Evolutionary conservation across 1,140 invertebrate genomes (phyloP).

Genomic region (Caenorhabditis briggsae): DNA sequence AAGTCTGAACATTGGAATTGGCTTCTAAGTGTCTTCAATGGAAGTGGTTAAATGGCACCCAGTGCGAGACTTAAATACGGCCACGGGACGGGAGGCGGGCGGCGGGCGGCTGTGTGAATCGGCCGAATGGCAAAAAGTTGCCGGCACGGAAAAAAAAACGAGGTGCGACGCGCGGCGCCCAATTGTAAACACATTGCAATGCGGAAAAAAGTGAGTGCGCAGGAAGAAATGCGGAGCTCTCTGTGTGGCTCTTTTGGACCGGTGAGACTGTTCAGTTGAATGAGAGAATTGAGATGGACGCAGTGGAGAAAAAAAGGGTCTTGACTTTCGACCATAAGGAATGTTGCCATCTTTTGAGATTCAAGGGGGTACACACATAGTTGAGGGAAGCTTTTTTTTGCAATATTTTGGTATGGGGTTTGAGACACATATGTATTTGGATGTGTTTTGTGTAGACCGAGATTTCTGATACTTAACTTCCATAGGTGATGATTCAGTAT

Average conservation of each 20-base stretch:
- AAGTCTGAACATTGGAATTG: conserved; percentile 57
- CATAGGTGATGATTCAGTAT: no score
- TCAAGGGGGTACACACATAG: neutral
- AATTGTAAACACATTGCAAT: conserved; percentile 45
- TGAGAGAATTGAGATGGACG: neutral
- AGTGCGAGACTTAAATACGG: conserved; percentile 33
- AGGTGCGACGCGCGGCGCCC: conserved; percentile 14
- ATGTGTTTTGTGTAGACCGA: no score
- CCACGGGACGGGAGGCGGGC: conserved; percentile 11
- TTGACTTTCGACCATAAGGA: conserved; percentile 44
- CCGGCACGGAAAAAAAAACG: conserved; percentile 22
- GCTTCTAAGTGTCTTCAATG: conserved; percentile 39
- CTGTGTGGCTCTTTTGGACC: neutral
- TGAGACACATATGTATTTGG: no score
- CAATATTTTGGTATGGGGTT: no score
- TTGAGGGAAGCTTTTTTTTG: neutral
- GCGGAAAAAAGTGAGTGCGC: conserved; percentile 28
- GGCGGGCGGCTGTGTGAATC: conserved; percentile 31
- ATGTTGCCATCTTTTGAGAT: neutral
- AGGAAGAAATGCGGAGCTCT: conserved; percentile 8
- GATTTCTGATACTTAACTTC: no score
- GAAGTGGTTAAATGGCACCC: conserved; percentile 40
- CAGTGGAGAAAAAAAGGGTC: neutral
- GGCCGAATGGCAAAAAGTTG: conserved; percentile 42
- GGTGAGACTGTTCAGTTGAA: conserved; percentile 22